Evolutionary conservation across 2,888 invertebrate species (phyloP), one percentile per base, ranked within the genome.

Genomic region (Stegana nigrithorax): DNA sequence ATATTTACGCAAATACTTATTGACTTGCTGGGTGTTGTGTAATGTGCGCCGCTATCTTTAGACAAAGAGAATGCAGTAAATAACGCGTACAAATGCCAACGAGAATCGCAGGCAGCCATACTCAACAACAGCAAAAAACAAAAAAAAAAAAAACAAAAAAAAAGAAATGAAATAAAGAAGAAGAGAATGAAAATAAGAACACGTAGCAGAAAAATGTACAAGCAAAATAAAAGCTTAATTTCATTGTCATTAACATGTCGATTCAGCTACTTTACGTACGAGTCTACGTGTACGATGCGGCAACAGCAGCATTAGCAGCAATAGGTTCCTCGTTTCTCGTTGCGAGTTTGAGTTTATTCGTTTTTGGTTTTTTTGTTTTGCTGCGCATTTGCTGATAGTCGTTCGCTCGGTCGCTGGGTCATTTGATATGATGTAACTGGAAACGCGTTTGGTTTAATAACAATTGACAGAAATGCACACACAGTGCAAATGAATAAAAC

Each of bases 191-290:
- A n/a, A n/a, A n/a, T n/a, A n/a, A n/a, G n/a, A n/a, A n/a, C n/a
- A 6, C 56, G 51, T n/a, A 32, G 29, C 25, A 4, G 50, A 26
- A 51, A 36, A 1, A 23, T 42, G 27, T 32, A 32, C 12, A 50
- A 39, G 32, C 36, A 36, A 19, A 23, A n/a, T 19, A 32, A 55
- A 29, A n/a, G n/a, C n/a, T n/a, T 62, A 47, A 66, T 66, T 71
- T 77, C 75, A 75, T 73, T 77, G 75, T 69, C 77, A 75, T 70
- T 75, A 69, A 60, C 66, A 69, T 77, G 73, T 66, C 77, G 64
- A 70, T 60, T 75, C 75, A 77, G 69, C 77, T 68, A 23, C 25
- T 47, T 51, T 64, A 27, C 19, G n/a, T n/a, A n/a, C n/a, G n/a
- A n/a, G n/a, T n/a, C n/a, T n/a, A n/a, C n/a, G n/a, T n/a, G n/a